Conservation (phyloP, 2,888 invertebrate species). For the Cataglyphis livida region DNA sequence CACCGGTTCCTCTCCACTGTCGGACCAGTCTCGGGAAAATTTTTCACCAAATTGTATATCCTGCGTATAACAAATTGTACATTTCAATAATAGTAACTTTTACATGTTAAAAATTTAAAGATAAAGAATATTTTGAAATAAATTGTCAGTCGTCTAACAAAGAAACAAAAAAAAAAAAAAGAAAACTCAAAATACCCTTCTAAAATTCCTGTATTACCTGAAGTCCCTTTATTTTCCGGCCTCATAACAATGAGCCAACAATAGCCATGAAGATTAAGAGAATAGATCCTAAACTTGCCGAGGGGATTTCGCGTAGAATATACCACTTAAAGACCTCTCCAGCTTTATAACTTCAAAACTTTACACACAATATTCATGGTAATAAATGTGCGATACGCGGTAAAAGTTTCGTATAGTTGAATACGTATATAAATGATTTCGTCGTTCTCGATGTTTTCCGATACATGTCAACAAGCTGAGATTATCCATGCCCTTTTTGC, state of each 20-base stretch:
- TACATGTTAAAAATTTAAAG: not conserved
- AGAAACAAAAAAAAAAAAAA: not conserved
- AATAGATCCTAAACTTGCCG: constrained; percentile 40
- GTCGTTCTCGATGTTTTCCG: not conserved
- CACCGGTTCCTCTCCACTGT: constrained; percentile 91
- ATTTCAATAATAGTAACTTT: not conserved
- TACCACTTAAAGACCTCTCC: constrained; percentile 4
- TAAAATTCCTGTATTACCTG: not conserved
- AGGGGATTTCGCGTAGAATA: constrained; percentile 31
- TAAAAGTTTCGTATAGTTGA: constrained; percentile 4
- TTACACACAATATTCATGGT: constrained; percentile 27
- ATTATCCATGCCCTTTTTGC: constrained; percentile 37
- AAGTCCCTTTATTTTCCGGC: not conserved
- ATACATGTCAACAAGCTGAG: constrained; percentile 24
- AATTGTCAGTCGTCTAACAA: not conserved
- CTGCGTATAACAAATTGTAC: constrained; percentile 82
- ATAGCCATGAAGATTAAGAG: constrained; percentile 34
- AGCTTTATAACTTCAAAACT: constrained; percentile 32
- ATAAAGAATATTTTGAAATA: not conserved
- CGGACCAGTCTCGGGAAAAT: constrained; percentile 95
- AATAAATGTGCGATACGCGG: constrained; percentile 19
- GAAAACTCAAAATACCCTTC: not conserved
- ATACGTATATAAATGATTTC: not conserved
- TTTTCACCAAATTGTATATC: constrained; percentile 94
- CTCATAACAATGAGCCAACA: constrained; percentile 8